Evolutionary conservation across 2,113 vertebrate species (phyloP).

Genomic region (Bostrychus sinensis): DNA sequence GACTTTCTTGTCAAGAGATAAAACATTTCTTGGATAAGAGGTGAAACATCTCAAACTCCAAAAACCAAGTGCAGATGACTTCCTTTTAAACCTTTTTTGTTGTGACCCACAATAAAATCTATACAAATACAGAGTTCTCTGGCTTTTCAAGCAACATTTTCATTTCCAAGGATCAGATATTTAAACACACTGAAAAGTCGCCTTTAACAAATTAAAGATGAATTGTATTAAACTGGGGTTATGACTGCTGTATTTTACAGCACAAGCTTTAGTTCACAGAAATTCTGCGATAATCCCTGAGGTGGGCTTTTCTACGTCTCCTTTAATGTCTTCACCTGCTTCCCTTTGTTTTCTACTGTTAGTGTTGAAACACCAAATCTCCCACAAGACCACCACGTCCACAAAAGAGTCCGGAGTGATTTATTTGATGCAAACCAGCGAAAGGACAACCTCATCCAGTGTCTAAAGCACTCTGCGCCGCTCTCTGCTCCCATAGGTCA

Average conservation of each 20-base stretch:
- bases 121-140: slow-evolving; percentile 18
- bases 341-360: slow-evolving; percentile 29
- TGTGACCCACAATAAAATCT: too few relatives aligned
- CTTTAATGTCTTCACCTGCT: slow-evolving; percentile 26
- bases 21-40: too few relatives aligned
- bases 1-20: too few relatives aligned
- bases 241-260: too few relatives aligned
- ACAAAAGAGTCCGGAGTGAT: slow-evolving; percentile 19
- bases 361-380: slow-evolving; percentile 28
- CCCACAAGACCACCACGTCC: slow-evolving; percentile 25
- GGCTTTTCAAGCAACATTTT: slow-evolving; percentile 12
- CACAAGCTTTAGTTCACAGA: too few relatives aligned
- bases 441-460: slow-evolving; percentile 16
- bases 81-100: too few relatives aligned
- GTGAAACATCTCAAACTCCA: too few relatives aligned
- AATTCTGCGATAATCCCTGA: not conserved
- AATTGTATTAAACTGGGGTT: too few relatives aligned
- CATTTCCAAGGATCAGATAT: too few relatives aligned
- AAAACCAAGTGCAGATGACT: too few relatives aligned
- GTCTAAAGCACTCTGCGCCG: slow-evolving; percentile 16
- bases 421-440: slow-evolving; percentile 35
- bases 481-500: slow-evolving; percentile 27
- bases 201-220: too few relatives aligned
- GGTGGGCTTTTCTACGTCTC: not conserved
- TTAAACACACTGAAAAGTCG: too few relatives aligned